Evolutionary conservation across 1,140 invertebrate genomes (phyloP).

Genomic region (Polyergus mexicanus): DNA sequence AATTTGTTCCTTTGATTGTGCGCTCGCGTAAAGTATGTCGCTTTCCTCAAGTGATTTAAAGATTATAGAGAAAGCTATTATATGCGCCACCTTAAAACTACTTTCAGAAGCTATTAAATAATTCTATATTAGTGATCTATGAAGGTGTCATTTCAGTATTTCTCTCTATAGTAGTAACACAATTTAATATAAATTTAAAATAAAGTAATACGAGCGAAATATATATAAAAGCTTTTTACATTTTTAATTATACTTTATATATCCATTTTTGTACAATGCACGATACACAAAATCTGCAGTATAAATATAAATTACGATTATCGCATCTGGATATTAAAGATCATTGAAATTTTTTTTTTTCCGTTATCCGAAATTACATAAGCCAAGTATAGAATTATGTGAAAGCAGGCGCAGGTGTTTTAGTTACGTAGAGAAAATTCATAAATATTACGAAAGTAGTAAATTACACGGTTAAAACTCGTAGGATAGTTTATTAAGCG

Average conservation of each 20-base stretch:
- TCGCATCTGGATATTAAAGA: neutral
- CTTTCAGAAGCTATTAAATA: neutral
- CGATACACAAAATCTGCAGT: neutral
- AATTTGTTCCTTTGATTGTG: neutral
- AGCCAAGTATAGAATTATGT: neutral
- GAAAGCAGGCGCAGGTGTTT: neutral
- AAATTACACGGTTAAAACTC: neutral
- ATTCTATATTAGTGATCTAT: neutral
- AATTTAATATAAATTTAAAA: neutral
- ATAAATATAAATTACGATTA: neutral
- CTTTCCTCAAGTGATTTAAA: constrained; percentile 30
- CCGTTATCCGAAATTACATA: neutral
- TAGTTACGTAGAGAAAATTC: neutral
- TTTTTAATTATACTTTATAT: too few species aligned
- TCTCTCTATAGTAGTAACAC: neutral
- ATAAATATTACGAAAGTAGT: neutral
- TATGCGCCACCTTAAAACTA: neutral
- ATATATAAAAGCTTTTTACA: too few species aligned
- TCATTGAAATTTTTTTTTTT: neutral
- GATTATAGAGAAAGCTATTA: constrained; percentile 44
- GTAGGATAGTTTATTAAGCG: neutral
- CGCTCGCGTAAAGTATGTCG: constrained; percentile 1
- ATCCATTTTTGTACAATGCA: too few species aligned
- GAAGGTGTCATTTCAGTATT: neutral
- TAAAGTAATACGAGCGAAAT: too few species aligned